Evolutionary conservation across 2,113 vertebrate species (phyloP).

Genomic region (Mustelus asterias): DNA sequence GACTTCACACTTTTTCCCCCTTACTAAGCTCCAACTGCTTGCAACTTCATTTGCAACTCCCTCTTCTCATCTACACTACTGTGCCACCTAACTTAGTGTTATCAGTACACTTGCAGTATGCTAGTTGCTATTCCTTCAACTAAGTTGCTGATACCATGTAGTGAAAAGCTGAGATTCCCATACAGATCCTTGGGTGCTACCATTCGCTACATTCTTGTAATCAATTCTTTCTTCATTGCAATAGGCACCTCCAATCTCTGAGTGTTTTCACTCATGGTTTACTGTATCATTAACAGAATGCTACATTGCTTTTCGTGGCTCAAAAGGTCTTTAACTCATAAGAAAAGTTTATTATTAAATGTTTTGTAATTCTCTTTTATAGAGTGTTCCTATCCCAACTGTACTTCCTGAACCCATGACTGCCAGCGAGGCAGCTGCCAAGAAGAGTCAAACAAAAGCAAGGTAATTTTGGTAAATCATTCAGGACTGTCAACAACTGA

Average conservation of each 20-base stretch:
- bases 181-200: background rate
- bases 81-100: background rate
- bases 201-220: background rate
- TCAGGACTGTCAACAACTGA: background rate
- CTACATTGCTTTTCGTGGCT: background rate
- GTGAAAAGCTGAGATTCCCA: background rate
- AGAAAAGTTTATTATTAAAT: background rate
- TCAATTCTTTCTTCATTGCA: background rate
- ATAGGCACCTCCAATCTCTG: background rate
- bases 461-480: constrained; percentile 58
- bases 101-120: background rate
- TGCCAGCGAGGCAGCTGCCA: constrained; percentile 87
- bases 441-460: constrained; percentile 90
- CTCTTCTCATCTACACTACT: background rate
- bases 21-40: background rate
- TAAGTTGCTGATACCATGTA: background rate
- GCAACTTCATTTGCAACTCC: background rate
- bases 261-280: background rate
- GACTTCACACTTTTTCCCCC: background rate
- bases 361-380: constrained; percentile 38
- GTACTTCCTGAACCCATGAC: constrained; percentile 86
- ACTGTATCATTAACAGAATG: background rate
- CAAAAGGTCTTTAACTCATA: background rate
- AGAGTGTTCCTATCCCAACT: constrained; percentile 83
- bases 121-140: background rate